Base-by-base conservation (phyloP, 2,888 invertebrate species). In the Eupithecia centaureata region DNA sequence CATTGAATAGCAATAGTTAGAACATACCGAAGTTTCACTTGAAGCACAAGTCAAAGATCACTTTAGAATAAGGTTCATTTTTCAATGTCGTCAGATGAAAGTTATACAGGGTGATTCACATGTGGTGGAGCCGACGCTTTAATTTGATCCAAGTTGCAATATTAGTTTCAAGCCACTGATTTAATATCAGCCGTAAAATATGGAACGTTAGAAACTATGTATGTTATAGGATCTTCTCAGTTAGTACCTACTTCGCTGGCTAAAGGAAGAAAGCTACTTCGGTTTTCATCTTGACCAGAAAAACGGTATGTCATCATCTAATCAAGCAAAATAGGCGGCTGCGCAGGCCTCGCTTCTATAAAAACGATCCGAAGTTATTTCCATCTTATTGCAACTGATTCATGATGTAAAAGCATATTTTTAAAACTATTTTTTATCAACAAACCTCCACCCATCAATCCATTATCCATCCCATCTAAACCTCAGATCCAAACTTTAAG, bases 91-190 rank as follows among this genome's bases (percentile, higher is more conserved):
- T 22, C 0, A n/a, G 30, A 15, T 15, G 13, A 27, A 38, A 38
- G 59, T 38, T 25, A 59, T 13, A 22, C 27, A 38, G n/a, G 27
- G 4, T n/a, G 35, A 10, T 3, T 2, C 27, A 27, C 27, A 38
- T 27, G 32, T 32, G 32, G 27, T 13, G 15, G 5, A 38, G 35
- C n/a, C 1, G 3, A 42, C 38, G n/a, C 32, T 35, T 25, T 27
- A 59, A 59, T 59, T 59, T 52, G 59, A 59, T 28, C 59, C n/a
- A 27, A 59, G 27, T 59, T 59, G 38, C 59, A 27, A 59, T 59
- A 59, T 59, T 38, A 59, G 59, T 38, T 59, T 59, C 25, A 18
- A 22, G 25, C 38, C 13, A 27, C n/a, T 59, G 59, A 38, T 35
- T 59, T 59, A 28, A 38, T 52, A 52, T 27, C 52, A 52, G 52